phyloP scores from a whole-genome alignment of 2,888 invertebrate species.

The Endotricha flammealis region DNA sequence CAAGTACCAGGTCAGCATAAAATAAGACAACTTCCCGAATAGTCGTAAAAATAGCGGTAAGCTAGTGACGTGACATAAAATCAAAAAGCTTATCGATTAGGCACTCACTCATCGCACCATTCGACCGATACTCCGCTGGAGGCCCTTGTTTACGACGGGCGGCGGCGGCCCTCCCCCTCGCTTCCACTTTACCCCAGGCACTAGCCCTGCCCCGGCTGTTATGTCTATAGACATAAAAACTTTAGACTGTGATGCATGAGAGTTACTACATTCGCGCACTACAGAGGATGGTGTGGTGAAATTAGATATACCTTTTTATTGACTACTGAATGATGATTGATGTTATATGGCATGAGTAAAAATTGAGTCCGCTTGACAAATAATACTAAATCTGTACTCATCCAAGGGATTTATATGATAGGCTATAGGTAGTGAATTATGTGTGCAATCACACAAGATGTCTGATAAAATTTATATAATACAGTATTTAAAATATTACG shows the following conservation, averaged over 20 bases:
- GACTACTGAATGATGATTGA: too few relatives aligned
- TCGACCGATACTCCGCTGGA: not conserved
- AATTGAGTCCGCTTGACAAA: too few relatives aligned
- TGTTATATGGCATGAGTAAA: too few relatives aligned
- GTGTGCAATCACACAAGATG: too few relatives aligned
- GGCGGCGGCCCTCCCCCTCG: not conserved
- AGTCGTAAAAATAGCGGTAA: not conserved
- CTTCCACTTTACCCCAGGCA: not conserved
- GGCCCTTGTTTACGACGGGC: not conserved
- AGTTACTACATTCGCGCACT: too few relatives aligned
- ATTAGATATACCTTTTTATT: too few relatives aligned
- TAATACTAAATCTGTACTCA: too few relatives aligned
- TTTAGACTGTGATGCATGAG: not conserved
- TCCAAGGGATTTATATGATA: too few relatives aligned
- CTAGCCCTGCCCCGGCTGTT: not conserved
- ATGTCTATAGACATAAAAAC: not conserved
- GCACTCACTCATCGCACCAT: conserved; percentile 5
- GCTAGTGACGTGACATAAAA: conserved; percentile 8
- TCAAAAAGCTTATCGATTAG: conserved; percentile 8
- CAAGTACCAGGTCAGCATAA: conserved; percentile 1
- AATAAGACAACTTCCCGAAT: not conserved
- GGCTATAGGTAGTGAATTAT: too few relatives aligned
- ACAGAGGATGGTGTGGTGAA: too few relatives aligned
- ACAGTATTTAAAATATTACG: too few relatives aligned
- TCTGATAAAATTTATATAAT: too few relatives aligned